These are phyloP conservation scores for Atopsyche davidsoni DNA, from an alignment of 1,140 invertebrate genomes.

Conservation along the genomic window DNA sequence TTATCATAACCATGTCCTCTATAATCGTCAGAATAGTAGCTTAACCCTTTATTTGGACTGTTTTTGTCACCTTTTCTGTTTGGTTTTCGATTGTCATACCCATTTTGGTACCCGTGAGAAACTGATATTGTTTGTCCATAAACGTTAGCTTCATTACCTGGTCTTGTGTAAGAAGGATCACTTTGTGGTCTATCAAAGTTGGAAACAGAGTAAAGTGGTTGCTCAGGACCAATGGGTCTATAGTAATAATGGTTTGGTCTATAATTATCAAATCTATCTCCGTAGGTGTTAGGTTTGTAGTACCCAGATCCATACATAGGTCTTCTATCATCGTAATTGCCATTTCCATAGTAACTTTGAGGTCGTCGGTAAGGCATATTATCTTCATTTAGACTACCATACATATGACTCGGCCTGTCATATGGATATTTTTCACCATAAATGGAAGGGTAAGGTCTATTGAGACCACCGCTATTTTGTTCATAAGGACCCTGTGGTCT, in stretches of 20 bases:
- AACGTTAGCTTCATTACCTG: slow-evolving; percentile 14
- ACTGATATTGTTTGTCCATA: slow-evolving; percentile 25
- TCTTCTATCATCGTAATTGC: neutral
- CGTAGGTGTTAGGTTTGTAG: slow-evolving; percentile 10
- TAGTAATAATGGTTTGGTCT: slow-evolving; percentile 17
- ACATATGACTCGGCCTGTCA: slow-evolving; percentile 6
- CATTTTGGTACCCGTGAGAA: slow-evolving; percentile 6
- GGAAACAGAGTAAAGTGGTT: slow-evolving; percentile 8
- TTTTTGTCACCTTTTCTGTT: neutral
- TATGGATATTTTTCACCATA: slow-evolving; percentile 27
- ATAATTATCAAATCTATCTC: slow-evolving; percentile 18
- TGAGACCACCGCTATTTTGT: slow-evolving; percentile 1
- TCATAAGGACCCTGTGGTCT: slow-evolving; percentile 17
- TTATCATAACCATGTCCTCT: slow-evolving; percentile 29
- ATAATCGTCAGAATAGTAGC: slow-evolving; percentile 25
- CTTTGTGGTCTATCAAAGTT: slow-evolving; percentile 13
- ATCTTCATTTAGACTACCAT: slow-evolving; percentile 7
- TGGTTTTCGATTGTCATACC: neutral
- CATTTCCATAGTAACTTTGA: slow-evolving; percentile 3
- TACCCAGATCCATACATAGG: slow-evolving; percentile 9
- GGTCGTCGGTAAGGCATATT: slow-evolving; percentile 5
- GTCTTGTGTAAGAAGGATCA: neutral
- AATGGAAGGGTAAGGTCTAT: slow-evolving; percentile 8
- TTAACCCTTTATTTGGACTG: too few relatives aligned
- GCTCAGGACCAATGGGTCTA: slow-evolving; percentile 19